Percentiles rank a stretch among this genome's conserved stretches.
Evolutionary conservation across 2,888 invertebrate genomes (phyloP).

Genomic region (Cremastobaeus sp.): DNA sequence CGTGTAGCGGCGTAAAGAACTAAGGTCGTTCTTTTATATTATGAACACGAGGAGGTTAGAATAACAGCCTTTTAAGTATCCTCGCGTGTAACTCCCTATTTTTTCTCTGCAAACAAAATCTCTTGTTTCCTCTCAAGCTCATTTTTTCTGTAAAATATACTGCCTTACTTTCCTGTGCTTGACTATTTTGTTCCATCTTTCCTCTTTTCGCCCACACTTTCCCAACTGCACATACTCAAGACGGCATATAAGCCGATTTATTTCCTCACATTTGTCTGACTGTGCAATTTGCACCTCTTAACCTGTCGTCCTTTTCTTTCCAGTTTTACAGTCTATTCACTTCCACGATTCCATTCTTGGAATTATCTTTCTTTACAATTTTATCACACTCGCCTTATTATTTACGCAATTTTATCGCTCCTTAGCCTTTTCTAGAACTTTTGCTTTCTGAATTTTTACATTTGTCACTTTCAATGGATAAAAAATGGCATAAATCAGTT

Average conservation of each 20-base stretch:
- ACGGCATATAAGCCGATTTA: conserved; percentile 33
- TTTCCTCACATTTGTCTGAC: conserved; percentile 37
- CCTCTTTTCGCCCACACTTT: conserved; percentile 11
- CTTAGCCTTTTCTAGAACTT: too few relatives aligned
- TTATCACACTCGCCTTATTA: too few relatives aligned
- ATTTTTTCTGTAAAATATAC: conserved; percentile 15
- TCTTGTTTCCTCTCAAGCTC: conserved; percentile 5
- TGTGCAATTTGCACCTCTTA: conserved; percentile 35
- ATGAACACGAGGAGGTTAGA: too few relatives aligned
- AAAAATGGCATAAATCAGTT: too few relatives aligned
- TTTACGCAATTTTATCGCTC: too few relatives aligned
- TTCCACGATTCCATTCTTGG: conserved; percentile 1
- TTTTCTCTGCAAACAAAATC: conserved; percentile 1
- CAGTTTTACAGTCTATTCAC: conserved; percentile 5
- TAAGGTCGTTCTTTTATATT: too few relatives aligned
- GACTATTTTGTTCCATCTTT: conserved; percentile 21
- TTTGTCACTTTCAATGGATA: too few relatives aligned
- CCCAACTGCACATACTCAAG: conserved; percentile 18
- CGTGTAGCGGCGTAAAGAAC: too few relatives aligned
- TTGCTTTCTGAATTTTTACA: too few relatives aligned
- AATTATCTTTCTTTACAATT: conserved; percentile 16
- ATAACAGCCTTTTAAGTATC: too few relatives aligned
- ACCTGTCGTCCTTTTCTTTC: conserved; percentile 15
- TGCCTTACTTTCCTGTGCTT: conserved; percentile 6
- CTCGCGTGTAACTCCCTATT: neutral